Evolutionary conservation across 2,888 invertebrate genomes (phyloP).

Genomic region (Orthosia cruda): DNA sequence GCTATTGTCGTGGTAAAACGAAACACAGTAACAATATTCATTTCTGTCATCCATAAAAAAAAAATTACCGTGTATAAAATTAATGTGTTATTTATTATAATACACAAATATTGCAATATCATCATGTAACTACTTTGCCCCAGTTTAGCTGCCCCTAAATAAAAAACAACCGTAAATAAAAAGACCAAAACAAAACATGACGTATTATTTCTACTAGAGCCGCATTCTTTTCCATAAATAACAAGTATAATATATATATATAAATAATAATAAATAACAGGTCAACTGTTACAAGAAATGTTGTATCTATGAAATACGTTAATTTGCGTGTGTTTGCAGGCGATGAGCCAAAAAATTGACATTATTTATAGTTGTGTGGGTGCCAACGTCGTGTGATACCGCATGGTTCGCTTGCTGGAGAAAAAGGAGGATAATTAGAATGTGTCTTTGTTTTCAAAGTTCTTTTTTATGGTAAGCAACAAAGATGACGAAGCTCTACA

Average conservation of each 20-base stretch:
- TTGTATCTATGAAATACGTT: conserved; percentile 54
- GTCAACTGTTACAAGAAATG: conserved; percentile 53
- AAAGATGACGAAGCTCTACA: not conserved
- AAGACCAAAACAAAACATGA: conserved; percentile 30
- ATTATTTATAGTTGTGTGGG: conserved; percentile 62
- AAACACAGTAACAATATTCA: no score
- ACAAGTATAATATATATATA: no score
- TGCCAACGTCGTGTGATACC: conserved; percentile 61
- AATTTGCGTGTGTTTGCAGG: conserved; percentile 58
- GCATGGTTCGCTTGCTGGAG: conserved; percentile 19
- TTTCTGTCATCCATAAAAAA: not conserved
- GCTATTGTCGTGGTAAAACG: no score
- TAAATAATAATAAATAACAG: conserved; percentile 54
- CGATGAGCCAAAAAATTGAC: conserved; percentile 67
- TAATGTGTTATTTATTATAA: not conserved
- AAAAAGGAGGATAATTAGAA: conserved; percentile 49
- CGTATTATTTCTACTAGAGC: conserved; percentile 10
- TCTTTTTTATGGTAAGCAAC: not conserved
- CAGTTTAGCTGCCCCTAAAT: not conserved
- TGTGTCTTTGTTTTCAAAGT: conserved; percentile 16
- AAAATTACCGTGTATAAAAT: no score
- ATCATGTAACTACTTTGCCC: not conserved
- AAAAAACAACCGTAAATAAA: conserved; percentile 19
- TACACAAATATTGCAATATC: not conserved
- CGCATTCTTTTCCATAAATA: conserved; percentile 44